These are phyloP conservation scores for Aurelia coerulea DNA, from an alignment of 30 jellyfish, hydroid and myxozoan species.

Conservation along the genomic window DNA sequence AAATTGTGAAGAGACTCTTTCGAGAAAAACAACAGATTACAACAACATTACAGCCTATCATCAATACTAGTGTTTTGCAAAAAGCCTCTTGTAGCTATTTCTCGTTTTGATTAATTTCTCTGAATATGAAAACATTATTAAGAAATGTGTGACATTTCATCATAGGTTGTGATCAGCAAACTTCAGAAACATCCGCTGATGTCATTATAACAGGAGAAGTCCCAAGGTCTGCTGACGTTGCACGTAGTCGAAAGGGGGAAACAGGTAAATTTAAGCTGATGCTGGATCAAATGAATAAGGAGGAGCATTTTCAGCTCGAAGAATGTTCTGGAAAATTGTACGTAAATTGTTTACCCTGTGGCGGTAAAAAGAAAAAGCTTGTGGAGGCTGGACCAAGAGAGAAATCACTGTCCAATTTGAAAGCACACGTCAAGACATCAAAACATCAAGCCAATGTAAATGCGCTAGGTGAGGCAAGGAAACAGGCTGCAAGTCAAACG, in stretches of 20 bases:
- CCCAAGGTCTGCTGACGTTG: too few species aligned
- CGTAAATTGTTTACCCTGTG: slow-evolving; percentile 20
- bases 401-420: slow-evolving; percentile 13
- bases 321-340: slow-evolving; percentile 23
- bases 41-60: too few species aligned
- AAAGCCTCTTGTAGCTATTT: too few species aligned
- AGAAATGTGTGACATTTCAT: too few species aligned
- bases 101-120: too few species aligned
- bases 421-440: slow-evolving; percentile 25
- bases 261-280: slow-evolving; percentile 3
- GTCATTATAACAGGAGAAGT: too few species aligned
- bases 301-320: slow-evolving; percentile 27
- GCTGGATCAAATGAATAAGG: slow-evolving; percentile 19
- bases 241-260: slow-evolving; percentile 2
- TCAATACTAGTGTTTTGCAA: too few species aligned
- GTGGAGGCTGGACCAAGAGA: slow-evolving; percentile 40
- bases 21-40: too few species aligned
- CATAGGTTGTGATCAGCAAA: too few species aligned
- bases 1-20: too few species aligned
- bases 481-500: not conserved
- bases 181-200: too few species aligned
- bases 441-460: slow-evolving; percentile 28
- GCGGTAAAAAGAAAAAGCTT: slow-evolving; percentile 25
- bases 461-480: slow-evolving; percentile 19
- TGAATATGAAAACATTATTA: too few species aligned